These are phyloP conservation scores for Synanthedon myopaeformis DNA, from an alignment of 2,888 invertebrate genomes.

Conservation along the genomic window DNA sequence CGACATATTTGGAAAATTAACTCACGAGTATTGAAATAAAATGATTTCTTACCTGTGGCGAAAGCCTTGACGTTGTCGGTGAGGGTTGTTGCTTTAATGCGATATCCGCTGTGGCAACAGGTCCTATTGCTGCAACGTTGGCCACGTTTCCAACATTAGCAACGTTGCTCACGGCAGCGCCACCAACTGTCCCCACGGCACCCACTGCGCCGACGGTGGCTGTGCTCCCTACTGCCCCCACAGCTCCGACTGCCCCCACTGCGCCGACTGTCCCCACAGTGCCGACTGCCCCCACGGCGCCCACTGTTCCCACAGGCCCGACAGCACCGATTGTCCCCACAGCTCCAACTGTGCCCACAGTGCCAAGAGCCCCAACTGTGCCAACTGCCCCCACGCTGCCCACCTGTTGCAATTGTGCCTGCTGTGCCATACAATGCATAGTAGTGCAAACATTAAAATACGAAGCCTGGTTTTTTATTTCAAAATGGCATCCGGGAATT, in stretches of 20 bases:
- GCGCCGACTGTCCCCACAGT: conserved; percentile 21
- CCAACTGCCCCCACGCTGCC: conserved; percentile 33
- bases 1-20: not conserved
- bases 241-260: conserved; percentile 23
- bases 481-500: too few species aligned
- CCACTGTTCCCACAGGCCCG: conserved; percentile 15
- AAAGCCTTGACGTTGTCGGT: conserved; percentile 49
- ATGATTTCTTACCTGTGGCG: conserved; percentile 41
- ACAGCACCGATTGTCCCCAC: conserved; percentile 19
- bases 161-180: conserved; percentile 16
- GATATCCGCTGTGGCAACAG: conserved; percentile 31
- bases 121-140: conserved; percentile 7
- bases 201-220: conserved; percentile 20
- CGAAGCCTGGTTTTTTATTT: too few species aligned
- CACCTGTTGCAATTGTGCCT: conserved; percentile 76
- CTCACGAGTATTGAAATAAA: too few species aligned
- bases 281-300: conserved; percentile 19
- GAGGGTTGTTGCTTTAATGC: conserved; percentile 55
- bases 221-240: conserved; percentile 18
- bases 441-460: not conserved
- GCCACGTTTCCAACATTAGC: conserved; percentile 13
- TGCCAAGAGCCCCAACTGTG: conserved; percentile 19
- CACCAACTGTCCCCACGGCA: conserved; percentile 21
- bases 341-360: conserved; percentile 21
- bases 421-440: conserved; percentile 43